Conservation (phyloP, 2,797 vertebrate species). For the Liasis olivaceus region DNA sequence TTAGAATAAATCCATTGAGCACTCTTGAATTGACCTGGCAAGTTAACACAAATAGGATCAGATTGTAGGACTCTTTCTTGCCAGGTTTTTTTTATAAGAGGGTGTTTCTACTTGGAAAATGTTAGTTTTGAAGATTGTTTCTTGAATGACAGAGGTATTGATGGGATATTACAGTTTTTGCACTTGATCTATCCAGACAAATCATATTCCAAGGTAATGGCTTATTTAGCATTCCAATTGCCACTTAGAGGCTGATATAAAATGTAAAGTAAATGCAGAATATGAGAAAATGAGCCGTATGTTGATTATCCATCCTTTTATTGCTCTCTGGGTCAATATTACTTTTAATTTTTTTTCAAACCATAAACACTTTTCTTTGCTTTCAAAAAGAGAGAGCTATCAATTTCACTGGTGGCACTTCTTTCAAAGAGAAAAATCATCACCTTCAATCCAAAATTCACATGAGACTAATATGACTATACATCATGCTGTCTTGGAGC, state of each 20-base stretch:
- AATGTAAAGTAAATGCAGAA: conserved; percentile 61
- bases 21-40: background rate
- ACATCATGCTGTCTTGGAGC: conserved; percentile 61
- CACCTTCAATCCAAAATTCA: conserved; percentile 61
- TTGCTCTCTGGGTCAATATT: conserved; percentile 42
- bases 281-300: conserved; percentile 45
- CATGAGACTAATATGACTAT: conserved; percentile 64
- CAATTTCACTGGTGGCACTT: conserved; percentile 61
- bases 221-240: conserved; percentile 62
- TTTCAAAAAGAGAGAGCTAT: conserved; percentile 37
- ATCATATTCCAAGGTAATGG: conserved; percentile 60
- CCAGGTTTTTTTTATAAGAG: conserved; percentile 18
- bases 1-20: background rate
- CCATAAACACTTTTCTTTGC: conserved; percentile 46
- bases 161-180: conserved; percentile 46
- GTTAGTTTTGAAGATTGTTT: conserved; percentile 35
- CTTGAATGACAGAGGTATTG: conserved; percentile 37
- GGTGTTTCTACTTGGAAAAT: conserved; percentile 43
- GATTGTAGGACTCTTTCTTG: background rate
- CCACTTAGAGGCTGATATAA: conserved; percentile 58
- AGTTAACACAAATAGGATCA: background rate
- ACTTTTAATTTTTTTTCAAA: conserved; percentile 47
- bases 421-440: conserved; percentile 67
- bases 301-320: conserved; percentile 25
- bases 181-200: conserved; percentile 52